These are phyloP conservation scores for Thecocarcelia acutangulata DNA, from an alignment of 2,888 invertebrate species.

Conservation along the genomic window DNA sequence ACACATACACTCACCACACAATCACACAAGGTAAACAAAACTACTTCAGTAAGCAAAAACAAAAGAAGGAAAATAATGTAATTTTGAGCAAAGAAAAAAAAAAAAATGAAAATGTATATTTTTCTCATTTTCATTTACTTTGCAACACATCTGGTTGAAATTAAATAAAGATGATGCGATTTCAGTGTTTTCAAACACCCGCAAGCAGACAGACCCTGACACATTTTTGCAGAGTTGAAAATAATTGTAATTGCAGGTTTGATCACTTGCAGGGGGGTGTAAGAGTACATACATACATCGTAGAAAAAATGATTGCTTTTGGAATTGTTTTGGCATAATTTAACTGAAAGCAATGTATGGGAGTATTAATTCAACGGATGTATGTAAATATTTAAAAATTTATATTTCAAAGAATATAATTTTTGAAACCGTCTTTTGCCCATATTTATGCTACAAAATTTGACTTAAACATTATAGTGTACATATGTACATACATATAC, in stretches of 20 bases:
- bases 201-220: neutral
- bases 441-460: too few relatives aligned
- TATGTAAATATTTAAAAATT: too few relatives aligned
- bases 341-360: too few relatives aligned
- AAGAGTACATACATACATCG: too few relatives aligned
- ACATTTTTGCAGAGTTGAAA: neutral
- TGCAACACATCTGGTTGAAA: constrained; percentile 42
- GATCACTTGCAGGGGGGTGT: too few relatives aligned
- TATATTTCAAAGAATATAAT: too few relatives aligned
- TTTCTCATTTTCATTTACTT: constrained; percentile 28
- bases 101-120: neutral
- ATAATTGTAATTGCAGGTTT: neutral
- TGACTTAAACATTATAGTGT: too few relatives aligned
- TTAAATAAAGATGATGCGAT: constrained; percentile 34
- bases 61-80: constrained; percentile 48
- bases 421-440: too few relatives aligned
- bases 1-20: neutral
- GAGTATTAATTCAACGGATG: too few relatives aligned
- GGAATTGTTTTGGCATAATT: too few relatives aligned
- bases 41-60: constrained; percentile 46
- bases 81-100: constrained; percentile 21
- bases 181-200: constrained; percentile 7
- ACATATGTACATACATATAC: too few relatives aligned
- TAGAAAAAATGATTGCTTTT: too few relatives aligned
- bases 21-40: constrained; percentile 5